Evolutionary conservation across 2,113 vertebrate species (phyloP), one percentile per base, ranked within the genome.

Genomic region (Addax nasomaculatus): DNA sequence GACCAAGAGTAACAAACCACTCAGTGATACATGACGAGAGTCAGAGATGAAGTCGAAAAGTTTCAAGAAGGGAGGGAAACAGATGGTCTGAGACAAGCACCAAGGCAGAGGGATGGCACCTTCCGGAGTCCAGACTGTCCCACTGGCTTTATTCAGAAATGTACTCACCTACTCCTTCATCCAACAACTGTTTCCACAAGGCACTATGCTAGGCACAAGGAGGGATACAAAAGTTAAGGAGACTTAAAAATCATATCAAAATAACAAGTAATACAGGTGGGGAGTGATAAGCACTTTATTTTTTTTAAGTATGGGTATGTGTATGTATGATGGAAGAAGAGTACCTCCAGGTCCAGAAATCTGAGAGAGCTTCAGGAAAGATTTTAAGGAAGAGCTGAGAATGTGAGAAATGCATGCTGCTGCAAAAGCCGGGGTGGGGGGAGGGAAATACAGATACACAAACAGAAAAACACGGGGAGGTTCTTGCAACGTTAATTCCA

Each of bases 401-500:
- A 90, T 67, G 86, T 91, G 49, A 95, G 86, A 80, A 91, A 92
- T 73, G 70, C 49, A 84, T 12, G 45, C 87, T 83, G 25, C 39
- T 93, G 60, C 85, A 96, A 90, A 96, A 90, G 94, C 2, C 2
- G 8, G 33, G 64, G 3, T 17, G 0, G 33, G 7, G 62, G 30
- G 2, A n/a, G 25, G 45, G 55, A 85, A 30, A 84, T 60, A 62
- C 0, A 76, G 29, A 90, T 47, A 89, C 6, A 7, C 76, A 96
- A 96, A 95, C 33, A 96, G 89, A 64, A 89, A 89, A 87, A 57
- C 53, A 96, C 84, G 94, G 36, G 85, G 51, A 89, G 14, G 45
- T 85, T 97, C 92, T 92, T 89, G 36, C 89, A 95, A 89, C 27
- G 45, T 84, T 70, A 94, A 95, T 93, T 94, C 78, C 78, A 86